Conservation (phyloP, 1,140 invertebrate species). For the Oncopeltus fasciatus region DNA sequence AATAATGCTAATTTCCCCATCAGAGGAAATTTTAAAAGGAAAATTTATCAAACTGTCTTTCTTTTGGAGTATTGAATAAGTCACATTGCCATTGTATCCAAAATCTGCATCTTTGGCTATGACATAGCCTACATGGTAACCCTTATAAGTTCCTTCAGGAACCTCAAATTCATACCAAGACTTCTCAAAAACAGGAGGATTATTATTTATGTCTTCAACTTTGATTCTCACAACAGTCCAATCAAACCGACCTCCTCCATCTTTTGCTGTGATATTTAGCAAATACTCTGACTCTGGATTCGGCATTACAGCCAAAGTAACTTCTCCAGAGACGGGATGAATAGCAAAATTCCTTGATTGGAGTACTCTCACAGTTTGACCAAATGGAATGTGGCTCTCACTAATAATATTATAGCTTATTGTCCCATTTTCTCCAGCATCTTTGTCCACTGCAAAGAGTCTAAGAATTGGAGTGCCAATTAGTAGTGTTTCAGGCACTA, state of each 20-base stretch:
- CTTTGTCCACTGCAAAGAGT: constrained; percentile 66
- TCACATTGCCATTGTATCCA: constrained; percentile 58
- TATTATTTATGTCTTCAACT: constrained; percentile 72
- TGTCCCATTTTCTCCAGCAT: constrained; percentile 55
- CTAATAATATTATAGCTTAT: constrained; percentile 59
- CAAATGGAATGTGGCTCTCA: constrained; percentile 42
- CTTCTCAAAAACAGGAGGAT: constrained; percentile 65
- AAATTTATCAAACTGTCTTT: constrained; percentile 38
- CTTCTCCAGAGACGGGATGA: constrained; percentile 53
- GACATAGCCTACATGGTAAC: constrained; percentile 55
- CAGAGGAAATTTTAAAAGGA: constrained; percentile 53
- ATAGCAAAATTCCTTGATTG: constrained; percentile 52
- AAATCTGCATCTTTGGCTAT: constrained; percentile 60
- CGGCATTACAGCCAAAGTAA: constrained; percentile 56
- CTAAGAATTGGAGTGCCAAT: constrained; percentile 60
- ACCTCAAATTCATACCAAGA: constrained; percentile 70
- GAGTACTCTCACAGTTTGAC: constrained; percentile 25
- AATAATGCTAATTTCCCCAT: constrained; percentile 59
- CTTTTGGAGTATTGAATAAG: constrained; percentile 47
- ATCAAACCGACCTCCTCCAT: constrained; percentile 56
- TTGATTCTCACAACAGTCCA: constrained; percentile 48
- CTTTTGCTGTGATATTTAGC: constrained; percentile 59
- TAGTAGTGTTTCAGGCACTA: constrained; percentile 60
- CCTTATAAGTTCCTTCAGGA: constrained; percentile 56
- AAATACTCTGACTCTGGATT: constrained; percentile 62